Evolutionary conservation across 2,113 vertebrate genomes (phyloP).

Genomic region (Neofelis nebulosa): DNA sequence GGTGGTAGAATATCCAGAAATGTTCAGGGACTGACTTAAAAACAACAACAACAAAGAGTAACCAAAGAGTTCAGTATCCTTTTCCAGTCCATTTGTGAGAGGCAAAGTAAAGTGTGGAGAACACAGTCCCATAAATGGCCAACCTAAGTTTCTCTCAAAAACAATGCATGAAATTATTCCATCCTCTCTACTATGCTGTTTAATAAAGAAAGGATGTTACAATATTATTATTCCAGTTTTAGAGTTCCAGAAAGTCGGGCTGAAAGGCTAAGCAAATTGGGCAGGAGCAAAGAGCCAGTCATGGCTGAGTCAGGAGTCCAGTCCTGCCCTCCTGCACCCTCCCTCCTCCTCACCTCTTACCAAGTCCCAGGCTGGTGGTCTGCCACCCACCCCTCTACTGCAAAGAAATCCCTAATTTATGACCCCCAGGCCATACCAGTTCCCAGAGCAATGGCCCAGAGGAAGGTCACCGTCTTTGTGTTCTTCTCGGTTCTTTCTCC

Average conservation of each 20-base stretch:
- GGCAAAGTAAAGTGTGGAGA: neutral
- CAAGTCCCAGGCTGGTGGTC: neutral
- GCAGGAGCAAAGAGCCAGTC: neutral
- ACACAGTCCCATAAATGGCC: neutral
- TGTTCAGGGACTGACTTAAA: neutral
- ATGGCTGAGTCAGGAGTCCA: neutral
- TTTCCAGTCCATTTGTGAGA: neutral
- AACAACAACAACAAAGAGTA: neutral
- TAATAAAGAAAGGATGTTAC: neutral
- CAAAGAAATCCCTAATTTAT: neutral
- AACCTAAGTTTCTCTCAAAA: neutral
- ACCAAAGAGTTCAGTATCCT: neutral
- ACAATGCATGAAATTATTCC: neutral
- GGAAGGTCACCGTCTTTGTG: neutral
- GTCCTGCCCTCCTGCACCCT: neutral
- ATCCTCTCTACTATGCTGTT: neutral
- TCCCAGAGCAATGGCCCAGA: neutral
- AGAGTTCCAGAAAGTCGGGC: neutral
- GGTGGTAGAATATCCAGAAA: neutral
- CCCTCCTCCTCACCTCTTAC: neutral
- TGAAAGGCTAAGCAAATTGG: neutral
- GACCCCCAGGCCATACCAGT: rapidly evolving
- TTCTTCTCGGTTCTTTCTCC: neutral
- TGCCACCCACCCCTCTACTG: neutral
- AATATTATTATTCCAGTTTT: neutral